Evolutionary conservation across 2,113 vertebrate genomes (phyloP).

Genomic region (Alethe castanea): DNA sequence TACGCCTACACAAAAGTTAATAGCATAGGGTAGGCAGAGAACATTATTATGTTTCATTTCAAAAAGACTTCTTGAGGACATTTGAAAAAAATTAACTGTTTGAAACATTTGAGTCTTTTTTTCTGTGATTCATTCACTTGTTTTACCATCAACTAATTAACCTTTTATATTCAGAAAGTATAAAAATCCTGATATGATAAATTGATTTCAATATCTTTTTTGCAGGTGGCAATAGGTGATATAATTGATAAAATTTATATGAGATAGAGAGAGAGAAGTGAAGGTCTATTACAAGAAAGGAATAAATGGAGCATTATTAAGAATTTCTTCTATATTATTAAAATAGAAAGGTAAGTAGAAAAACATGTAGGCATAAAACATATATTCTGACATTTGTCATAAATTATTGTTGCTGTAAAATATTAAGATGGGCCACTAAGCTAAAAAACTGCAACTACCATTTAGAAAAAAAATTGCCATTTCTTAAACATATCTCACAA

Average conservation of each 20-base stretch:
- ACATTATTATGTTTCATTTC: neutral
- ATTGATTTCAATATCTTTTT: neutral
- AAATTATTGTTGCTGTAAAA: neutral
- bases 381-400: neutral
- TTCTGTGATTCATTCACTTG: neutral
- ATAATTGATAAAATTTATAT: neutral
- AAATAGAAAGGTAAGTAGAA: neutral
- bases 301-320: neutral
- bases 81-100: neutral
- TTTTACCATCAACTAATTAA: neutral
- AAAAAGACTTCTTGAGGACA: neutral
- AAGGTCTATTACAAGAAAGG: neutral
- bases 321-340: neutral
- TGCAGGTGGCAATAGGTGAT: neutral
- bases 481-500: neutral
- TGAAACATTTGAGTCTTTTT: neutral
- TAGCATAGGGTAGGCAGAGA: neutral
- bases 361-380: neutral
- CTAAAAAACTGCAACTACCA: neutral
- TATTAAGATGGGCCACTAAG: neutral
- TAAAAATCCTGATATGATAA: neutral
- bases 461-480: neutral
- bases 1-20: neutral
- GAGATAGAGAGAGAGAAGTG: neutral
- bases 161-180: neutral